Percentiles rank a stretch among this genome's conserved stretches.
These are phyloP conservation scores for Nanorana parkeri DNA, from an alignment of 2,113 vertebrate species.

Conservation along the genomic window DNA sequence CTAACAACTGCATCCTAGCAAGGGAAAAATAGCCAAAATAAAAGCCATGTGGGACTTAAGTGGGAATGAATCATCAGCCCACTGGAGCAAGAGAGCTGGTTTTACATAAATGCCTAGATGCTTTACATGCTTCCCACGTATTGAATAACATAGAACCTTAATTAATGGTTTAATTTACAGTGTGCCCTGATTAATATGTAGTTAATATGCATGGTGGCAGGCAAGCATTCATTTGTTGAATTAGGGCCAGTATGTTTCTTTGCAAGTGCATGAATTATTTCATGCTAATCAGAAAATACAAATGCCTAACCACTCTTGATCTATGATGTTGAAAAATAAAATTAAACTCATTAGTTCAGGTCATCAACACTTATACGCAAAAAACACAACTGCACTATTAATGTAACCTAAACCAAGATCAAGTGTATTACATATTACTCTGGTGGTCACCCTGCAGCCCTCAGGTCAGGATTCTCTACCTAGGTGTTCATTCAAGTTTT, in stretches of 20 bases:
- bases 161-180: not conserved
- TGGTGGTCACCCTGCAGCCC: no score
- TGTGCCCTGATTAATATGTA: not conserved
- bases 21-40: slow-evolving; percentile 9
- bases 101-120: not conserved
- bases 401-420: no score
- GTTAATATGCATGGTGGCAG: not conserved
- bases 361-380: no score
- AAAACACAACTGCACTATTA: no score
- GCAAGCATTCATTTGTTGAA: not conserved
- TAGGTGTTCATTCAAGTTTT: no score
- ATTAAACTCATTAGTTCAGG: no score
- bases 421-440: no score
- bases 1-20: slow-evolving; percentile 35
- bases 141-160: not conserved
- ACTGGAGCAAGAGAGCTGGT: not conserved
- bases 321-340: no score
- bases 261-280: no score
- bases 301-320: no score
- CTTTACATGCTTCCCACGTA: not conserved
- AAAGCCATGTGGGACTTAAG: slow-evolving; percentile 26
- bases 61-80: slow-evolving; percentile 28
- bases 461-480: no score
- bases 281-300: no score
- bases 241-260: not conserved